These are phyloP conservation scores for Helleia helle DNA, from an alignment of 2,888 invertebrate species.

Conservation along the genomic window DNA sequence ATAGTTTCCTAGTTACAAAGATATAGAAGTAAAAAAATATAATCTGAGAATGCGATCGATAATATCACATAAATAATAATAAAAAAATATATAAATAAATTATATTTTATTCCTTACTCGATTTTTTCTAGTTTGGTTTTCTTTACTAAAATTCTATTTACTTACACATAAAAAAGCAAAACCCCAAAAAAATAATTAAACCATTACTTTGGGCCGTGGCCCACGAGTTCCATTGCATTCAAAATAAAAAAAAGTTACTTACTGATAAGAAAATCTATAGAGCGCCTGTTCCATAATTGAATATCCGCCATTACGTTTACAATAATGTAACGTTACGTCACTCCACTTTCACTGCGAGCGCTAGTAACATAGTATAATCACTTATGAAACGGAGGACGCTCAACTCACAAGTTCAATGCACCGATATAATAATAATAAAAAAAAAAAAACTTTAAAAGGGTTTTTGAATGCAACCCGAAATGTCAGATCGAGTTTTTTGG, in stretches of 20 bases:
- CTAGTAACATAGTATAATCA: slow-evolving; percentile 51
- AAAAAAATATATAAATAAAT: too few species aligned
- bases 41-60: too few species aligned
- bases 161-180: too few species aligned
- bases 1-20: too few species aligned
- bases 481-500: slow-evolving; percentile 33
- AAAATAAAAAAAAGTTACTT: slow-evolving; percentile 31
- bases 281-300: slow-evolving; percentile 54
- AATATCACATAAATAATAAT: too few species aligned
- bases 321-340: slow-evolving; percentile 67
- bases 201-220: background rate
- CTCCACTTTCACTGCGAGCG: slow-evolving; percentile 62
- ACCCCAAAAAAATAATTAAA: background rate
- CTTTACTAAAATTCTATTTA: too few species aligned
- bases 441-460: slow-evolving; percentile 26
- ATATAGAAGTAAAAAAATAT: too few species aligned
- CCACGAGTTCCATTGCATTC: background rate
- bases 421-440: slow-evolving; percentile 30
- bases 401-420: slow-evolving; percentile 58
- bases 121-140: too few species aligned
- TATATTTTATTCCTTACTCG: too few species aligned
- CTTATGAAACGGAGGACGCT: slow-evolving; percentile 54
- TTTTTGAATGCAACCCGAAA: slow-evolving; percentile 25
- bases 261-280: slow-evolving; percentile 42
- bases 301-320: slow-evolving; percentile 55